Base-by-base conservation (phyloP, 53 echinoderm and acorn worm species). In the Actinopyga echinites region DNA sequence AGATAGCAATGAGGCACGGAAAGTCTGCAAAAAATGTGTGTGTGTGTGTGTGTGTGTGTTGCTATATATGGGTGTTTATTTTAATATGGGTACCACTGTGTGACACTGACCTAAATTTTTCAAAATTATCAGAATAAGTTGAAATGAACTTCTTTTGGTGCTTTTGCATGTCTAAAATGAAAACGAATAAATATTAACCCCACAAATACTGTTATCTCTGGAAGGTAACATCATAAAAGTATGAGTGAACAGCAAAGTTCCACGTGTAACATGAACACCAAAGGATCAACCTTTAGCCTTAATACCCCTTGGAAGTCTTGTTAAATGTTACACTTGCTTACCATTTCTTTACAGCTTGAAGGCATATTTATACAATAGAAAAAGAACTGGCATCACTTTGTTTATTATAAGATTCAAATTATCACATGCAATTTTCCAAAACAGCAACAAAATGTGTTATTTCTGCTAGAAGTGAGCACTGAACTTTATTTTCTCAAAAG, bases 261-360 rank as follows among this genome's bases (percentile, higher is more conserved):
- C 74, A 74, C 45, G 36, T 74, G 74, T 74, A 74, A 74, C 74
- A 74, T 43, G 74, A 44, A 74, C 74, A 74, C 74, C 74, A 74
- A 74, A 74, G 44, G 21, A 42, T 6, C 6, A 42, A 43, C 44
- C 6, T 43, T 44, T 74, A 49, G 17, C 42, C 43, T 44, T 42
- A 26, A 74, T 44, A 22, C 21, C 35, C 44, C 22, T 44, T 35
- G 42, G 21, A 40, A 74, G 22, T 44, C 9, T 43, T 17, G 4
- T 22, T 74, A 74, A 10, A 74, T 5, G 38, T 74, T 28, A 74
- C 26, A 74, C 20, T 74, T 74, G 26, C 74, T 11, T 44, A 42
- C 44, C 24, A 24, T 74, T 49, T 44, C 42, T 49, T 6, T 74
- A 44, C n/a, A 74, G 44, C 74, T 74, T 42, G 38, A 23, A 74